These are phyloP conservation scores for Syngnathus acus DNA, from an alignment of 2,797 vertebrate species.

Conservation along the genomic window DNA sequence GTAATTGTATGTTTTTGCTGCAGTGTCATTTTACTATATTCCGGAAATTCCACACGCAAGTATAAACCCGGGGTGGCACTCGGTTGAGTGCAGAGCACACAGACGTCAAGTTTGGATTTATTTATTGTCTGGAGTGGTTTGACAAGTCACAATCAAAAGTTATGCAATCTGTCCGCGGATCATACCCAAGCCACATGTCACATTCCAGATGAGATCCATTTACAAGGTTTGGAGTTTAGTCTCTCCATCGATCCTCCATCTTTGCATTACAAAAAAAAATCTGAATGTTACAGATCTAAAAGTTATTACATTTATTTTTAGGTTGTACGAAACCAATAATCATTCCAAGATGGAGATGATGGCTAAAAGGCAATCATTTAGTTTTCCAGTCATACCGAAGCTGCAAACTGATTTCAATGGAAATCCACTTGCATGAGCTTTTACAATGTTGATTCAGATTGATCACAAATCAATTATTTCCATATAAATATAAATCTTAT, in stretches of 20 bases:
- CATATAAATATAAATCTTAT: not conserved
- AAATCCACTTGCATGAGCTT: not conserved
- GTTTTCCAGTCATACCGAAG: not conserved
- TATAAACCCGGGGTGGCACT: not conserved
- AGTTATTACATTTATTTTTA: not conserved
- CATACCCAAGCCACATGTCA: not conserved
- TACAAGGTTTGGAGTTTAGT: not conserved
- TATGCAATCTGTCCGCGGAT: not conserved
- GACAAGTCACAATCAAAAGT: not conserved
- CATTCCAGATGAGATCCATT: not conserved
- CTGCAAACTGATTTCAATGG: not conserved
- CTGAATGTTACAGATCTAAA: not conserved
- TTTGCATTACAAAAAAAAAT: not conserved
- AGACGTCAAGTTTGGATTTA: not conserved
- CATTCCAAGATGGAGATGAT: not conserved
- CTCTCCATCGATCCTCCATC: not conserved
- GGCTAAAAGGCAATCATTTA: not conserved
- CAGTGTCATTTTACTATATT: not conserved
- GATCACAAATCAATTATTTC: not conserved
- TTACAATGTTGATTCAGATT: not conserved
- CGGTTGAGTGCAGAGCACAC: not conserved
- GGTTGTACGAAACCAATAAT: not conserved
- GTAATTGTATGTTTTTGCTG: not conserved
- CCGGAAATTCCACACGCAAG: not conserved
- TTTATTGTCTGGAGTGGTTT: slow-evolving; percentile 1